Evolutionary conservation across 2,888 invertebrate genomes (phyloP), one percentile per base, ranked within the genome.

Genomic region (Sturmia bella): DNA sequence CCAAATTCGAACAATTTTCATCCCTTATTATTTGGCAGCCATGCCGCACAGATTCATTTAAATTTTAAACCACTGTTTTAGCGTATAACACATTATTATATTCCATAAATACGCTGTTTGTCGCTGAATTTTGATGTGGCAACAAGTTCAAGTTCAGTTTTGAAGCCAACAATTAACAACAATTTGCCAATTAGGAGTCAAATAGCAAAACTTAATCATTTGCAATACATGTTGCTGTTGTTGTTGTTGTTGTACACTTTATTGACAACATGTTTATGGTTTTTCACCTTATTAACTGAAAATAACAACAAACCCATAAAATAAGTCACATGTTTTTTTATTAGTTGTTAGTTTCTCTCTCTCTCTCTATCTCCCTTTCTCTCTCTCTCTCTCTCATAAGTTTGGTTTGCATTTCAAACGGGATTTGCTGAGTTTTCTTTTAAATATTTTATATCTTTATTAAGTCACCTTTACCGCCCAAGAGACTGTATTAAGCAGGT

Each of bases 111-210:
- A 7, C 9, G 32, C 9, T 32, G 9, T 32, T 32, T 32, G 32
- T 19, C 13, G 6, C 15, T 21, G 6, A 39, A 21, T 45, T 64
- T 63, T 37, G 9, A 54, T 61, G 17, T 50, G 15, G 43, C 21
- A 80, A 72, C 63, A 81, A 81, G 73, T 81, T 81, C 80, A 81
- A 81, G 80, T 76, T 73, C 73, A 81, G 27, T 69, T 73, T 37
- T 32, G 63, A 50, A 21, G 24, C 27, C 13, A 76, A 69, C 61
- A 77, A 81, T 73, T 77, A 77, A 64, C 77, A 81, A 64, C 50
- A 68, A 63, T 68, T 73, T 68, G 77, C 50, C 73, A 81, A 68
- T 61, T 76, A 61, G 68, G 21, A 41, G 41, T 32, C 24, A 54
- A 39, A n/a, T 39, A 19, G 21, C 32, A 3, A 19, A 54, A 70